Conservation (phyloP, 2,797 vertebrate genomes). For the Aratinga solstitialis region DNA sequence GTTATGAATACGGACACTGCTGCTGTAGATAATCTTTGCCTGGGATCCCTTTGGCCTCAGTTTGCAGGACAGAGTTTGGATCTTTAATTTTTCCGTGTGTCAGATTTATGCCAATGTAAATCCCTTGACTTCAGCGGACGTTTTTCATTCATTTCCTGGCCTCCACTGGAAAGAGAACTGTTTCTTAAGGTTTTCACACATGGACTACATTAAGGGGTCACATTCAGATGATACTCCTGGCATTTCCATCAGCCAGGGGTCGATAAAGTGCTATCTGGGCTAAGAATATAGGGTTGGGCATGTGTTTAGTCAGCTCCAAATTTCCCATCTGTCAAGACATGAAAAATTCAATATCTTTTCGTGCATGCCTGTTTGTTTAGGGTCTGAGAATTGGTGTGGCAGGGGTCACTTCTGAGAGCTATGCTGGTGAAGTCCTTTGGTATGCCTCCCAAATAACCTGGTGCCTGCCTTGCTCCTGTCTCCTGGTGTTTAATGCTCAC, state of each 20-base stretch:
- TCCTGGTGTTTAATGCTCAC: constrained; percentile 30
- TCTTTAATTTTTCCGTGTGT: constrained; percentile 20
- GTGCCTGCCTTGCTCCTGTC: background rate
- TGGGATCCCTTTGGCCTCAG: background rate
- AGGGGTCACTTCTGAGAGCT: constrained; percentile 38
- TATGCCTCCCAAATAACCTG: constrained; percentile 7
- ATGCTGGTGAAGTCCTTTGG: constrained; percentile 1
- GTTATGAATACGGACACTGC: background rate
- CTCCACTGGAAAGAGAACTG: constrained; percentile 22
- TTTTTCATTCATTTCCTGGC: constrained; percentile 63
- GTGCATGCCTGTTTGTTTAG: constrained; percentile 46
- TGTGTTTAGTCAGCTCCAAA: constrained; percentile 53
- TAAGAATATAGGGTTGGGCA: constrained; percentile 30
- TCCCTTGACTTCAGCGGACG: constrained; percentile 45
- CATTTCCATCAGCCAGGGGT: constrained; percentile 62
- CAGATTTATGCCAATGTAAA: constrained; percentile 57
- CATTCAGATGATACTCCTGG: constrained; percentile 62
- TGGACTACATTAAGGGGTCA: constrained; percentile 66
- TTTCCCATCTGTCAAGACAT: constrained; percentile 63
- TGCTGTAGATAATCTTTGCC: background rate
- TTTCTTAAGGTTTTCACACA: constrained; percentile 59
- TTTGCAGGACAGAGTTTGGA: background rate
- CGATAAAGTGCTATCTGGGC: constrained; percentile 57
- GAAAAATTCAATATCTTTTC: constrained; percentile 43
- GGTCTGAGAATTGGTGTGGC: constrained; percentile 20